phyloP scores from a whole-genome alignment of 2,113 vertebrate genomes.

The Hemiprocne comata region DNA sequence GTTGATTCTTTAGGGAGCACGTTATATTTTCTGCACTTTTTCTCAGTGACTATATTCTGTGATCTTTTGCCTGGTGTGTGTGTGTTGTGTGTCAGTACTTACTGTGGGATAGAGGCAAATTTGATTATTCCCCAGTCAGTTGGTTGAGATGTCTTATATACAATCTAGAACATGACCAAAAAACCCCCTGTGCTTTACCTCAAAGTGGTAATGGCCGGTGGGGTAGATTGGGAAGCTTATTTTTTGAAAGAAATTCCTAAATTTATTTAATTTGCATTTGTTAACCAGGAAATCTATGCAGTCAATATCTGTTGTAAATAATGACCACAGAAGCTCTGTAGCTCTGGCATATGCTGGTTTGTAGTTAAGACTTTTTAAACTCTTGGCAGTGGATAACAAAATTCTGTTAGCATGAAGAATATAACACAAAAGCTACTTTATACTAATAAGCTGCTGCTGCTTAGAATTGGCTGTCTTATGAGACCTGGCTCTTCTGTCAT shows the following conservation, averaged over 20 bases:
- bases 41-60: neutral
- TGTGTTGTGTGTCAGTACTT: neutral
- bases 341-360: neutral
- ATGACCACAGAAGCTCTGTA: neutral
- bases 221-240: neutral
- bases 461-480: neutral
- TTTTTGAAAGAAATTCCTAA: neutral
- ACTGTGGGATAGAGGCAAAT: neutral
- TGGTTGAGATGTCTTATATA: neutral
- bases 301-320: neutral
- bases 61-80: neutral
- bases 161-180: neutral
- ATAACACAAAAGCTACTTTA: neutral
- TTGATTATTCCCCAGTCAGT: neutral
- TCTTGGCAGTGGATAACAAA: neutral
- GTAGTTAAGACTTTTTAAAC: neutral
- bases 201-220: neutral
- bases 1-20: neutral
- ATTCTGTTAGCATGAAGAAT: neutral
- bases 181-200: neutral
- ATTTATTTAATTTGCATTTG: neutral
- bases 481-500: neutral
- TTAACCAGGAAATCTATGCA: neutral
- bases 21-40: neutral
- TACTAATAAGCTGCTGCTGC: neutral